Percentiles rank a stretch among this genome's conserved stretches.
Evolutionary conservation across 1,140 invertebrate species (phyloP).

Genomic region (Pseudomyrmex gracilis): DNA sequence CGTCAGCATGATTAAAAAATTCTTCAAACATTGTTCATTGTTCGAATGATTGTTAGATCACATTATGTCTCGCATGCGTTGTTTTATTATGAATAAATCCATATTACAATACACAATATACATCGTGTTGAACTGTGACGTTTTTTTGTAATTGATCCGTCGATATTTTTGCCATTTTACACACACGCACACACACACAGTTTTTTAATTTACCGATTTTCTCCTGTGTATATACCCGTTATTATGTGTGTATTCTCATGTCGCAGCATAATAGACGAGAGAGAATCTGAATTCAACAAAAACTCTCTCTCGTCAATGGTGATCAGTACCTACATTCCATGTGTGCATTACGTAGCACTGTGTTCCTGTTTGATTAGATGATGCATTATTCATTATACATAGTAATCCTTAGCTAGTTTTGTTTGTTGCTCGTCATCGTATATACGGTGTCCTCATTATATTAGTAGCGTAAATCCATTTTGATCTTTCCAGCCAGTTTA

Average conservation of each 20-base stretch:
- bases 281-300: background rate
- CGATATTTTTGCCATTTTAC: background rate
- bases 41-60: background rate
- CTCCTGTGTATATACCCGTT: too few relatives aligned
- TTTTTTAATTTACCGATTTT: too few relatives aligned
- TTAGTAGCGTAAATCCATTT: background rate
- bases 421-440: background rate
- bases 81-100: background rate
- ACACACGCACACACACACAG: too few relatives aligned
- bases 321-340: constrained; percentile 50
- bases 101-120: too few relatives aligned
- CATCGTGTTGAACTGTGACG: background rate
- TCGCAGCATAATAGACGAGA: constrained; percentile 35
- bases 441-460: constrained; percentile 28
- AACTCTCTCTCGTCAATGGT: constrained; percentile 33
- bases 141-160: constrained; percentile 16
- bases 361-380: constrained; percentile 50
- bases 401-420: constrained; percentile 47
- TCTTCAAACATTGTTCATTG: background rate
- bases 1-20: background rate
- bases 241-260: too few relatives aligned
- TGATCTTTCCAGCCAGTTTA: constrained; percentile 18
- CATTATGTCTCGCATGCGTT: too few relatives aligned
- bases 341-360: constrained; percentile 42
- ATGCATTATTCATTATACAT: constrained; percentile 38